Evolutionary conservation across 2,888 invertebrate species (phyloP).

Genomic region (Isotomurus palustris): DNA sequence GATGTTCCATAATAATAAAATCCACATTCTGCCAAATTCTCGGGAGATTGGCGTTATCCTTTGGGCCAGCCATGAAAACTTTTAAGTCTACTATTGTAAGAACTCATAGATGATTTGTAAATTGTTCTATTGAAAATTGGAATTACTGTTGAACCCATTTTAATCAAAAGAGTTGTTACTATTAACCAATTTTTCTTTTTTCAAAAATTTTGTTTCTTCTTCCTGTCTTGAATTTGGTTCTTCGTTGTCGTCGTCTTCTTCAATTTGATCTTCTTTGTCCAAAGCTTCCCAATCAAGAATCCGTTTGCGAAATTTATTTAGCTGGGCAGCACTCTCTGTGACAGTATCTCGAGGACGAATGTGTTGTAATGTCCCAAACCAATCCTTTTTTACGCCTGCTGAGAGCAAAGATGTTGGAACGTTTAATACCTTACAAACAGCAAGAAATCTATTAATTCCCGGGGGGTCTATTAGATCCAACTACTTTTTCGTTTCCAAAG

Average conservation of each 20-base stretch:
- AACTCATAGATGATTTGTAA: too few relatives aligned
- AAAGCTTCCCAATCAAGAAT: not conserved
- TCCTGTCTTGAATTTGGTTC: not conserved
- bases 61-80: not conserved
- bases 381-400: not conserved
- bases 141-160: too few relatives aligned
- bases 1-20: conserved; percentile 18
- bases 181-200: too few relatives aligned
- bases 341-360: not conserved
- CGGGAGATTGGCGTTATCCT: not conserved
- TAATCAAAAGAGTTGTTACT: too few relatives aligned
- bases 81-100: too few relatives aligned
- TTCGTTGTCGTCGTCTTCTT: too few relatives aligned
- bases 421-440: conserved; percentile 15
- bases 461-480: conserved; percentile 17
- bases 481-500: conserved; percentile 5
- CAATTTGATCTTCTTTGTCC: not conserved
- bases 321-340: not conserved
- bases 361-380: not conserved
- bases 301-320: not conserved
- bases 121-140: too few relatives aligned
- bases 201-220: too few relatives aligned
- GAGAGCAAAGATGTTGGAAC: conserved; percentile 9
- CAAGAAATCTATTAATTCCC: conserved; percentile 21
- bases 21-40: conserved; percentile 18